phyloP scores from a whole-genome alignment of 2,888 invertebrate species.

The Synergus laeviventris region DNA sequence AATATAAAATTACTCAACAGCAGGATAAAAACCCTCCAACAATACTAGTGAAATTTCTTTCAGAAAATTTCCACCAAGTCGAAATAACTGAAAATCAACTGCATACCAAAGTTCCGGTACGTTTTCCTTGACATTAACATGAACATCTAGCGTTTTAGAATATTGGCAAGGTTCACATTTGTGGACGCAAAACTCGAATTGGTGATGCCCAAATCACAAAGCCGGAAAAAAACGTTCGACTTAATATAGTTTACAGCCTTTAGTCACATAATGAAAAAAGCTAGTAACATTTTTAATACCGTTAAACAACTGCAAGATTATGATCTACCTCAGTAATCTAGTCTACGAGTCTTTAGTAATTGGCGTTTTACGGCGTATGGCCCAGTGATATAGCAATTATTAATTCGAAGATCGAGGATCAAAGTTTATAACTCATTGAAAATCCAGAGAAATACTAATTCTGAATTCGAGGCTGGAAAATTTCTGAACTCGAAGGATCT shows the following conservation, averaged over 20 bases:
- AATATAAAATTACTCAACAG: constrained; percentile 20
- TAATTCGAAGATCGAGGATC: constrained; percentile 29
- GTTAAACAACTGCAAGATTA: constrained; percentile 58
- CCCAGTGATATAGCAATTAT: constrained; percentile 59
- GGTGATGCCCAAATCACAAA: neutral
- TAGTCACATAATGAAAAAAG: neutral
- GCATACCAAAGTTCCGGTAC: constrained; percentile 39
- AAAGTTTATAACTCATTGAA: neutral
- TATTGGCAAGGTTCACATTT: constrained; percentile 21
- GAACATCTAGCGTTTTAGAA: neutral
- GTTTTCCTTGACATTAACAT: constrained; percentile 19
- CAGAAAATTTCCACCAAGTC: neutral
- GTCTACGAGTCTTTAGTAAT: constrained; percentile 72
- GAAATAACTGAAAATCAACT: neutral
- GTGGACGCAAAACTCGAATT: neutral
- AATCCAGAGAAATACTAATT: neutral
- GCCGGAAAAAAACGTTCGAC: constrained; percentile 4
- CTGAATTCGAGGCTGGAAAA: neutral
- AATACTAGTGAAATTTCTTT: neutral
- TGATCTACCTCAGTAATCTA: constrained; percentile 60
- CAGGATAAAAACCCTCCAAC: neutral
- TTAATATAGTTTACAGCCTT: constrained; percentile 27
- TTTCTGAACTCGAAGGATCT: neutral
- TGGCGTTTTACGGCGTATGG: constrained; percentile 71
- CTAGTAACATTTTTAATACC: constrained; percentile 55